A percentile compares a stretch with the other conserved stretches of the same genome.
phyloP scores from a whole-genome alignment of 2,888 invertebrate genomes.

The Spialia ferax region DNA sequence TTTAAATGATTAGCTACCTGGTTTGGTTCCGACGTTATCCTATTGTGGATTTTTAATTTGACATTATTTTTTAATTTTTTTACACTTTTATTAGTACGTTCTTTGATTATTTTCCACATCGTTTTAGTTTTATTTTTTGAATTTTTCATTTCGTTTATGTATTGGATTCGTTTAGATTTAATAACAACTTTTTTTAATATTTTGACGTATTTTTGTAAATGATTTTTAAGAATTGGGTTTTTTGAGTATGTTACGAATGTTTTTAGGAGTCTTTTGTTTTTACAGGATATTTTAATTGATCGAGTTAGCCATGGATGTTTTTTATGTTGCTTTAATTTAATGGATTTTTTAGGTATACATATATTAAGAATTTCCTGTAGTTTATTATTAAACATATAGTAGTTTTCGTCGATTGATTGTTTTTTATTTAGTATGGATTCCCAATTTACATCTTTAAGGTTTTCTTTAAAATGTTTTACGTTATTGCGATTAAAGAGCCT shows the following conservation, averaged over 20 bases:
- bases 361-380: slow-evolving; percentile 21
- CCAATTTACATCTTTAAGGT: slow-evolving; percentile 29
- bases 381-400: slow-evolving; percentile 16
- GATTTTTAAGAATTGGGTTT: background rate
- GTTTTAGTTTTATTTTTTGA: background rate
- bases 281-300: slow-evolving; percentile 11
- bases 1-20: slow-evolving; percentile 13
- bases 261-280: background rate
- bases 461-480: slow-evolving; percentile 35
- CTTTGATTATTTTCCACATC: background rate
- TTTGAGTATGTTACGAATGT: background rate
- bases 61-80: background rate
- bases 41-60: background rate
- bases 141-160: background rate
- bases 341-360: slow-evolving; percentile 30
- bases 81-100: background rate
- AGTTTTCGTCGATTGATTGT: slow-evolving; percentile 41
- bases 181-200: background rate
- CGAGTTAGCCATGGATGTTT: background rate
- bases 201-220: background rate
- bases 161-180: background rate
- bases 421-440: slow-evolving; percentile 3
- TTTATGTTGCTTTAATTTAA: slow-evolving; percentile 10
- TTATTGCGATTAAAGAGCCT: slow-evolving; percentile 8
- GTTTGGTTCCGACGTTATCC: background rate